A percentile compares a stretch with the other conserved stretches of the same genome.
Conservation (phyloP, 2,888 invertebrate genomes). For the Boloria selene region DNA sequence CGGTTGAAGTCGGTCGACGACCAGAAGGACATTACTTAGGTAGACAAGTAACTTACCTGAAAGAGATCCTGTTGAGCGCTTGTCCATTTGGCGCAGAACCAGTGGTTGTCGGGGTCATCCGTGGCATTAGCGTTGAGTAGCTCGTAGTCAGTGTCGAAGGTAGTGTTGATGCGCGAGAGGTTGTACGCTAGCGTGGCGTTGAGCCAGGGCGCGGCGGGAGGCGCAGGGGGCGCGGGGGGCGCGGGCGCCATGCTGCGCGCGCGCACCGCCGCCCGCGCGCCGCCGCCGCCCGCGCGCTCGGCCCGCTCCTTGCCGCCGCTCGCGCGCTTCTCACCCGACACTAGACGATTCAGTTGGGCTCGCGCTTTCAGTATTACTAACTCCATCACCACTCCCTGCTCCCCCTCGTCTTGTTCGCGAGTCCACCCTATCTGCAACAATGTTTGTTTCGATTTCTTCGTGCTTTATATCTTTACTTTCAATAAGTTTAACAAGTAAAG, state of each 20-base stretch:
- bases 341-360: slow-evolving; percentile 84
- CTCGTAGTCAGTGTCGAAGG: slow-evolving; percentile 79
- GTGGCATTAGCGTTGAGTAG: slow-evolving; percentile 73
- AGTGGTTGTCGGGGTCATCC: slow-evolving; percentile 73
- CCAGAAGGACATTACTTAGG: not conserved
- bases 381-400: slow-evolving; percentile 80
- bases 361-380: slow-evolving; percentile 84
- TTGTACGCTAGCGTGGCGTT: slow-evolving; percentile 82
- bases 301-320: slow-evolving; percentile 48
- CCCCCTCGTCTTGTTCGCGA: slow-evolving; percentile 39
- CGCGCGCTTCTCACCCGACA: slow-evolving; percentile 69
- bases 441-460: slow-evolving; percentile 7
- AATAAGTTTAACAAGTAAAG: too few species aligned
- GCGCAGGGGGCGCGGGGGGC: slow-evolving; percentile 64
- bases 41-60: slow-evolving; percentile 67
- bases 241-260: slow-evolving; percentile 74
- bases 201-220: slow-evolving; percentile 77
- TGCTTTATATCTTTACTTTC: not conserved
- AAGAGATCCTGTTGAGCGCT: slow-evolving; percentile 91
- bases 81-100: slow-evolving; percentile 89
- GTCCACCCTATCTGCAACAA: slow-evolving; percentile 54
- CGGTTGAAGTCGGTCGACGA: not conserved
- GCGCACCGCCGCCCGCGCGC: slow-evolving; percentile 63
- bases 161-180: slow-evolving; percentile 77
- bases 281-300: slow-evolving; percentile 54